phyloP scores from a whole-genome alignment of 2,888 invertebrate species.

The Meiosimyza decipiens region DNA sequence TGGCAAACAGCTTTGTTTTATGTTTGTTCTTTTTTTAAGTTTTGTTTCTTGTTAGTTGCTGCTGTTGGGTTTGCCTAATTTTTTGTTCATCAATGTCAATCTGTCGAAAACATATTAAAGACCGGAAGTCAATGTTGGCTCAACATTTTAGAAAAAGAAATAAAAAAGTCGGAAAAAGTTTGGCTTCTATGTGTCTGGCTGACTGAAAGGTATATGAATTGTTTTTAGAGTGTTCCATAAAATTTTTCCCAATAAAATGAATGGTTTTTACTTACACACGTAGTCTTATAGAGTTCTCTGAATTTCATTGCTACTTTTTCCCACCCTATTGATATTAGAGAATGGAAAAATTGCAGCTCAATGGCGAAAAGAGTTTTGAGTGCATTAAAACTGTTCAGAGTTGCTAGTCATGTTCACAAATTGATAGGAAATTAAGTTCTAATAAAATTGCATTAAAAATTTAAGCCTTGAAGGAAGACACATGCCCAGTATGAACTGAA shows the following conservation, averaged over 20 bases:
- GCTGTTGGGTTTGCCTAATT: conserved; percentile 3
- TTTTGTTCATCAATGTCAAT: conserved; percentile 59
- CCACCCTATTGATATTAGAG: neutral
- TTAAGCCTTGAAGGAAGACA: neutral
- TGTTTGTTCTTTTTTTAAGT: conserved; percentile 1
- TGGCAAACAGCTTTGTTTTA: conserved; percentile 14
- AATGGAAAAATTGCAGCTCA: neutral
- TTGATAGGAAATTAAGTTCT: conserved; percentile 12
- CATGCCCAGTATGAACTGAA: neutral
- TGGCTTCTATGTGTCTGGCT: neutral
- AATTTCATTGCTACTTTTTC: too few species aligned
- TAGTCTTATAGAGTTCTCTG: too few species aligned
- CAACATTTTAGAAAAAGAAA: conserved; percentile 6
- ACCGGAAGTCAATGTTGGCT: conserved; percentile 55
- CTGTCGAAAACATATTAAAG: conserved; percentile 60
- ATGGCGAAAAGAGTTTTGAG: neutral
- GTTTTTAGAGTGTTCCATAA: too few species aligned
- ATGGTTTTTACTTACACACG: too few species aligned
- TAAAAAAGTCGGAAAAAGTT: conserved; percentile 6
- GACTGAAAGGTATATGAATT: neutral
- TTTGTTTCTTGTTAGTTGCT: neutral
- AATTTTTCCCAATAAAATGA: too few species aligned
- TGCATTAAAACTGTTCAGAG: neutral
- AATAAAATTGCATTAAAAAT: conserved; percentile 8
- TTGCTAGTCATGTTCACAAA: neutral